Base-by-base conservation (phyloP, 2,797 vertebrate genomes). In the Tokudaia tokunoshimensis region DNA sequence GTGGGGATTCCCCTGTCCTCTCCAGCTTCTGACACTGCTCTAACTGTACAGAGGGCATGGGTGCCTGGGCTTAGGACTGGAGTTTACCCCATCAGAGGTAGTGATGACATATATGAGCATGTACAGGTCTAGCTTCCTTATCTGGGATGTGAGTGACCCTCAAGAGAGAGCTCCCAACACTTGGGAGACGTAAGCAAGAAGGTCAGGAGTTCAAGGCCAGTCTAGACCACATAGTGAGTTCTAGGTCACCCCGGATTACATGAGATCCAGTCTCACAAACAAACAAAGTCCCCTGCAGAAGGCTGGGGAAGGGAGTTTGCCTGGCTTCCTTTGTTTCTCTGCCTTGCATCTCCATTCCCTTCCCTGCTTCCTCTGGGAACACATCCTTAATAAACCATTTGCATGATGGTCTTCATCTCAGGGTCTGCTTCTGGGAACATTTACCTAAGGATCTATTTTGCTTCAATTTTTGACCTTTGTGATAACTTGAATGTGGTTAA, bases 401-500 rank as follows among this genome's bases (percentile, higher is more conserved):
- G 34, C 6, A 61, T 29, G 5, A 78, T 44, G 88, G 52, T 55
- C 26, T 14, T 89, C 65, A 41, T 89, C 47, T 78, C 47, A 92
- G 70, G 37, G 10, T 86, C 37, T 57, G 47, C 37, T 92, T 86
- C 89, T 50, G 37, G 12, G 7, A 29, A 86, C 67, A 74, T 72
- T 95, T 65, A 94, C 34, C 26, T 63, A 70, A 44, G 37, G 61
- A 78, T 59, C 31, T 85, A 82, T 83, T 79, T 96, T 31, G 44
- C 31, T 84, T 89, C 57, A 55, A 74, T 85, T 94, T 89, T 72
- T 75, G 70, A 55, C 47, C 44, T 96, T 84, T 55, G 92, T 55
- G 92, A 72, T 55, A 50, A 90, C 61, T 90, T 84, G 63, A 91
- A 88, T 79, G 82, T 57, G 96, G 78, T 83, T 88, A 63, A 70